phyloP scores from a whole-genome alignment of 2,113 vertebrate genomes.

The Shinisaurus crocodilurus region DNA sequence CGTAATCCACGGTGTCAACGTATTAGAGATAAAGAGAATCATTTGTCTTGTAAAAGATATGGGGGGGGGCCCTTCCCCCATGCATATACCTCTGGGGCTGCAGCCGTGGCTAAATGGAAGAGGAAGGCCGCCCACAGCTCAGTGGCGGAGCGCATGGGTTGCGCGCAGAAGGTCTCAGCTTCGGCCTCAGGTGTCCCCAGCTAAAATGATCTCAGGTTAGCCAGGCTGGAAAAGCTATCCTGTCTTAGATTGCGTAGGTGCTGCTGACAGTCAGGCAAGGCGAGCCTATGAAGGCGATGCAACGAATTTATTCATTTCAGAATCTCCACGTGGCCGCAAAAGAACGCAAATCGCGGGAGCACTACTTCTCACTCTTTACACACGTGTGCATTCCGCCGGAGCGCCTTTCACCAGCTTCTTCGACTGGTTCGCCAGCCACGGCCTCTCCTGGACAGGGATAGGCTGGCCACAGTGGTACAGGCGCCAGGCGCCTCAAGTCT shows the following conservation, averaged over 20 bases:
- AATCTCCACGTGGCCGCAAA: neutral
- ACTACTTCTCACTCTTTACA: too few species aligned
- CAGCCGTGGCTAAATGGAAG: neutral
- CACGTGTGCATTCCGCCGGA: too few species aligned
- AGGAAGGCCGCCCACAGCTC: neutral
- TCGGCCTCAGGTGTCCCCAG: neutral
- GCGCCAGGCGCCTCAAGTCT: too few species aligned
- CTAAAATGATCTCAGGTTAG: neutral
- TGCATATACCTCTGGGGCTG: neutral
- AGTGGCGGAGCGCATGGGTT: neutral
- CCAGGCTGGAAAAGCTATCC: neutral
- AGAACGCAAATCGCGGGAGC: neutral
- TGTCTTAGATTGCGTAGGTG: too few species aligned
- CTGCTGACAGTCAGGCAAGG: neutral
- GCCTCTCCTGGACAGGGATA: too few species aligned
- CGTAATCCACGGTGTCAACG: neutral
- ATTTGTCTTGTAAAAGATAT: constrained; percentile 1
- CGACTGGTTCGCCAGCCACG: too few species aligned
- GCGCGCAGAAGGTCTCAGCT: neutral
- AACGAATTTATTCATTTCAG: neutral
- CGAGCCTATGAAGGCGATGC: neutral
- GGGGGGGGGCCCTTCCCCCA: neutral
- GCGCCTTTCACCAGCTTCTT: too few species aligned
- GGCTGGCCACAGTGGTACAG: too few species aligned
- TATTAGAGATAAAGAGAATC: constrained; percentile 6